A percentile compares a stretch with the other conserved stretches of the same genome.
Conservation (phyloP, 2,797 vertebrate species). For the Echiichthys vipera region DNA sequence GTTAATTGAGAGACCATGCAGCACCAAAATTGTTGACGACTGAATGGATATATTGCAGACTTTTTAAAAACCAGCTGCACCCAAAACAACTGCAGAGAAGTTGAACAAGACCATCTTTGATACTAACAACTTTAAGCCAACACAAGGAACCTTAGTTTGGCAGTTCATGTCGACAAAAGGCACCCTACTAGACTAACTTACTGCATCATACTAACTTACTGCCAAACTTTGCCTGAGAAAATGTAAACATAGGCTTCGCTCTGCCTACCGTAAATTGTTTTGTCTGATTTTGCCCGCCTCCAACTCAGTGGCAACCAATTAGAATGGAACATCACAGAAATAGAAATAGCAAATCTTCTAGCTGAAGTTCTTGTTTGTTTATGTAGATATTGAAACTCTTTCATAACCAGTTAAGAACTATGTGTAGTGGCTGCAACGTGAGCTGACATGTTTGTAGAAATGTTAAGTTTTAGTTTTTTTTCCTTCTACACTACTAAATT, state of each 20-base stretch:
- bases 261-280: neutral
- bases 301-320: neutral
- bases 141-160: too few species aligned
- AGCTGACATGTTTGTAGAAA: too few species aligned
- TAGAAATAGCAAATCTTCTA: too few species aligned
- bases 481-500: neutral
- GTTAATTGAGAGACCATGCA: slow-evolving; percentile 8
- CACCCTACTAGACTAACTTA: too few species aligned
- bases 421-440: too few species aligned
- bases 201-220: too few species aligned
- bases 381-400: neutral
- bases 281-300: neutral
- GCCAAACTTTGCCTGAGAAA: too few species aligned
- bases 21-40: slow-evolving; percentile 24
- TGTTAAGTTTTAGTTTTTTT: too few species aligned
- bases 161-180: too few species aligned
- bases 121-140: too few species aligned
- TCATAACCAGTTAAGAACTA: slow-evolving; percentile 2
- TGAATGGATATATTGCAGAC: slow-evolving; percentile 20
- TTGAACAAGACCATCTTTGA: neutral
- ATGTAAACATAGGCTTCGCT: too few species aligned
- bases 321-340: slow-evolving; percentile 11
- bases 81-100: neutral
- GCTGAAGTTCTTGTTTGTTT: slow-evolving; percentile 11
- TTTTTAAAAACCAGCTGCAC: neutral